Evolutionary conservation across 2,797 vertebrate genomes (phyloP).

Genomic region (Rallus crepitans): DNA sequence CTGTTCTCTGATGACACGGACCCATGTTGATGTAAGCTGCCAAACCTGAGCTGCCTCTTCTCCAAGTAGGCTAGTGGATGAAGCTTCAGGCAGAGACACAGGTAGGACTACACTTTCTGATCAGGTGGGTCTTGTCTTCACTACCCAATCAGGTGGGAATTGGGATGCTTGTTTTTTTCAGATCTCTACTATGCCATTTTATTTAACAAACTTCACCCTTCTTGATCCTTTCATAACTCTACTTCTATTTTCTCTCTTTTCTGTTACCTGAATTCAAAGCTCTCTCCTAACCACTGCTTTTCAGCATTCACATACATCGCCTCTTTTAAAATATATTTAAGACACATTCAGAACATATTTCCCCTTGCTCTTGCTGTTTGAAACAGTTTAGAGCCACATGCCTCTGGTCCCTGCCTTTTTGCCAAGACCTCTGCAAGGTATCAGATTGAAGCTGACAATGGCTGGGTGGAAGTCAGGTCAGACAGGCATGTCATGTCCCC

Average conservation of each 20-base stretch:
- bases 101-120: not conserved
- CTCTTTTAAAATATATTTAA: not conserved
- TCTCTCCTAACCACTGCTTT: not conserved
- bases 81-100: not conserved
- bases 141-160: not conserved
- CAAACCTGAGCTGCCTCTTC: not conserved
- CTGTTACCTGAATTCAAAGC: not conserved
- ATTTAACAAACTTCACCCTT: not conserved
- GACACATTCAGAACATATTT: not conserved
- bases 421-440: not conserved
- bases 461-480: not conserved
- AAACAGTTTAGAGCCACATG: not conserved
- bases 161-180: not conserved
- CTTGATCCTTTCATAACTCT: not conserved
- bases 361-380: not conserved
- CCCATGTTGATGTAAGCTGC: accelerated
- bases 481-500: not conserved
- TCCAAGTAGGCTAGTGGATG: not conserved
- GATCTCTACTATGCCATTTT: not conserved
- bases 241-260: not conserved
- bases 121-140: not conserved
- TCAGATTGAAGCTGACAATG: not conserved
- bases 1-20: not conserved
- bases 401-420: not conserved
- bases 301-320: not conserved